Percentiles rank a stretch among this genome's conserved stretches.
phyloP scores from a whole-genome alignment of 2,888 invertebrate genomes.

The Molanna angustata region DNA sequence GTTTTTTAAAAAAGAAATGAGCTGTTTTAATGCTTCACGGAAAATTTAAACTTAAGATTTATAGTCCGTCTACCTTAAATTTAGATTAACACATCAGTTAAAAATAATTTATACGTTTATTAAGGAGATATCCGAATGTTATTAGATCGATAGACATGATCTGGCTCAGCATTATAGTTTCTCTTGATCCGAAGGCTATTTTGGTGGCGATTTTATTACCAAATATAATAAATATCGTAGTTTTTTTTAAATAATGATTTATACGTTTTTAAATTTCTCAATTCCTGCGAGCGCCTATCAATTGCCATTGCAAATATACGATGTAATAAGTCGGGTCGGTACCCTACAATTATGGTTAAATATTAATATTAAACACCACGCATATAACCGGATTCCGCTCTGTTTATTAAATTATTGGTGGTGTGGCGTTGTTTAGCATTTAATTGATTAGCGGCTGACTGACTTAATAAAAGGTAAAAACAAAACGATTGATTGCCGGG shows the following conservation, averaged over 20 bases:
- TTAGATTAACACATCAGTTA: too few species aligned
- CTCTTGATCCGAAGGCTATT: neutral
- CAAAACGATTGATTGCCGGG: conserved; percentile 38
- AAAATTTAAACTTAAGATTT: too few species aligned
- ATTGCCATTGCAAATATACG: conserved; percentile 18
- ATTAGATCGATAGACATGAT: neutral
- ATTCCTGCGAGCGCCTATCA: conserved; percentile 14
- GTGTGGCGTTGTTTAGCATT: conserved; percentile 34
- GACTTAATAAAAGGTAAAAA: conserved; percentile 57
- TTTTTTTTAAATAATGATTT: neutral
- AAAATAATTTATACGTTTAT: too few species aligned
- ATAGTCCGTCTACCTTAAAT: too few species aligned
- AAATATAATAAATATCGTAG: neutral
- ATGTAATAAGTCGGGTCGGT: conserved; percentile 10
- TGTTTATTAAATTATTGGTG: conserved; percentile 27
- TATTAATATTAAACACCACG: conserved; percentile 20
- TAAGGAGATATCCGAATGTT: neutral
- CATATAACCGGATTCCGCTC: conserved; percentile 23
- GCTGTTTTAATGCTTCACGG: too few species aligned
- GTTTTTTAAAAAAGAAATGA: too few species aligned
- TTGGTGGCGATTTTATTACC: neutral
- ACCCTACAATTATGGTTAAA: conserved; percentile 19
- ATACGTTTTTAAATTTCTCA: conserved; percentile 6
- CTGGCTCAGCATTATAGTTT: neutral
- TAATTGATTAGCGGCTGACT: conserved; percentile 59